Evolutionary conservation across 2,888 invertebrate genomes (phyloP).

Genomic region (Arge pagana): DNA sequence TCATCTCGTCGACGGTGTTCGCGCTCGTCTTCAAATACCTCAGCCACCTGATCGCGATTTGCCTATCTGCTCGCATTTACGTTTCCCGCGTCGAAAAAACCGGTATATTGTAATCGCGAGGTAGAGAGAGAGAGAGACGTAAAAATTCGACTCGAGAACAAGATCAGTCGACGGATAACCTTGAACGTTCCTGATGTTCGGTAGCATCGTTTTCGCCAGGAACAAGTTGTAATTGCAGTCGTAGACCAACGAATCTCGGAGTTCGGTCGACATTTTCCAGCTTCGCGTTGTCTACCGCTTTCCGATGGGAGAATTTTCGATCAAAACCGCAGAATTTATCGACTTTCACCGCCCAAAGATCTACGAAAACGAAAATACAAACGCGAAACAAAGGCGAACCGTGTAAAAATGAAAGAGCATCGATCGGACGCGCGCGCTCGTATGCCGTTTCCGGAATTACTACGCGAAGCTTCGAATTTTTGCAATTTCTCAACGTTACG

Average conservation of each 20-base stretch:
- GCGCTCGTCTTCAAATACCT: slow-evolving; percentile 59
- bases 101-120: neutral
- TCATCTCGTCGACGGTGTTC: slow-evolving; percentile 60
- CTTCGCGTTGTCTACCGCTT: no score
- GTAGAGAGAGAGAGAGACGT: slow-evolving; percentile 12
- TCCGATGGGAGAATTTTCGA: no score
- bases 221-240: slow-evolving; percentile 63
- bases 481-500: no score
- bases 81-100: no score
- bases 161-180: slow-evolving; percentile 37
- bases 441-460: no score
- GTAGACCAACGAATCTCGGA: slow-evolving; percentile 45
- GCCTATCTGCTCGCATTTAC: slow-evolving; percentile 56
- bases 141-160: slow-evolving; percentile 3
- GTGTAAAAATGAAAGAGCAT: no score
- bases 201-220: slow-evolving; percentile 58
- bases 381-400: neutral
- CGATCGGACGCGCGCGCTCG: no score
- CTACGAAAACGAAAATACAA: neutral
- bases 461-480: no score
- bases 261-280: slow-evolving; percentile 30
- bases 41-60: slow-evolving; percentile 60
- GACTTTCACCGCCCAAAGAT: slow-evolving; percentile 12
- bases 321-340: neutral
- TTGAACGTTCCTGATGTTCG: slow-evolving; percentile 52